Evolutionary conservation across 2,797 vertebrate species (phyloP), one percentile per base, ranked within the genome.

Genomic region (Periparus ater): DNA sequence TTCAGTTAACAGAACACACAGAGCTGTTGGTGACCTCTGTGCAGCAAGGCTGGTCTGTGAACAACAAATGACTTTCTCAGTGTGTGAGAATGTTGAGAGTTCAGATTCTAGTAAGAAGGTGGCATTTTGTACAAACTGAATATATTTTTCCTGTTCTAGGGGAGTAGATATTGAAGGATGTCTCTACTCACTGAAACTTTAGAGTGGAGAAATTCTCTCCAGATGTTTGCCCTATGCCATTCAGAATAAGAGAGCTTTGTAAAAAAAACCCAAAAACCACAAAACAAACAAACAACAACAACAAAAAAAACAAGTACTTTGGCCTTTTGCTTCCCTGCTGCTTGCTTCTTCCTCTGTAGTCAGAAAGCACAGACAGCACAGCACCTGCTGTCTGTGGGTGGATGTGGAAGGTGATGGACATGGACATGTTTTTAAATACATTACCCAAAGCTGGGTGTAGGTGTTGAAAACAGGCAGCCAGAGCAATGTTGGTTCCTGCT

Each of bases 381-480:
- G 36, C 40, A 11, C 50, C 38, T 78, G 61, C n/a, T 47, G 13
- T 14, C 14, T 27, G 40, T 19, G 11, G 8, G 9, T 3, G 6
- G 18, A 9, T 10, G 4, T 8, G 11, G 65, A 42, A 29, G 54
- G 16, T 21, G 8, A 47, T 2, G 10, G 66, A 47, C 1, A 14
- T 1, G 6, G 32, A 14, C 1, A 4, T 0, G 0, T 54, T 70
- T 82, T 47, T 10, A 70, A 70, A 30, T 29, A 30, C 14, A 4
- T 11, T 9, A 13, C 12, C 25, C 34, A 4, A 0, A 23, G 44
- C 0, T 20, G 63, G 27, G 20, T 2, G n/a, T 25, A 57, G 26
- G 6, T 38, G 65, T 23, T 60, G 65, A 8, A 70, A 45, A 58
- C 0, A 0, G 54, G 60, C 79, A 89, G 60, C 40, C 48, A 58